Evolutionary conservation across 2,797 vertebrate species (phyloP), one percentile per base, ranked within the genome.

Genomic region (Urophycis tenuis): DNA sequence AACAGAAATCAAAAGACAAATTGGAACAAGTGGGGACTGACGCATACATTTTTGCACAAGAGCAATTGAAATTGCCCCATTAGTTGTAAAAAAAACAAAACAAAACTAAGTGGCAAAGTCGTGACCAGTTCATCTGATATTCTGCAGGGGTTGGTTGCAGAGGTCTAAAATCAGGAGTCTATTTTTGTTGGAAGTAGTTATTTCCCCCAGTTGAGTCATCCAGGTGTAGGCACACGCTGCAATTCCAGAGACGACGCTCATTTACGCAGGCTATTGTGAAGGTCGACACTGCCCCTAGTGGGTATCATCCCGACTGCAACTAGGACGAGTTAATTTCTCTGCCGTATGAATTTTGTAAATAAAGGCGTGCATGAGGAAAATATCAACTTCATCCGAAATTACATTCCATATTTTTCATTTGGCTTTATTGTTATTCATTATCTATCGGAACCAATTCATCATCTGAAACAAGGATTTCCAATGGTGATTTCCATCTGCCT

Each of bases 201-300:
- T 60, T 53, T 53, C 53, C 7, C 22, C 53, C 53, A 60, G 53
- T 60, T 60, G 45, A 53, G 45, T 53, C 45, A 53, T 53, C 45
- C 45, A 53, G 45, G 45, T 53, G 45, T 53, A 53, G 17, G 17
- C 45, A 4, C 45, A 53, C 45, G 45, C 17, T 53, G 17, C 19
- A 69, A 29, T 3, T 14, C 67, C 29, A 30, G 49, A 41, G n/a
- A 74, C 36, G n/a, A 25, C 19, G 36, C n/a, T 41, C 35, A 22
- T 30, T 49, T 8, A 74, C 30, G 19, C 14, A 10, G 35, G 29
- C 35, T 14, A 53, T 79, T 79, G 3, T 79, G 49, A 74, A 74
- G 81, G 53, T 33, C 49, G 70, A 82, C 74, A 85, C 82, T 88
- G 85, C 78, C 73, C 83, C 34, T 72, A 74, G 86, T 88, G 90